phyloP scores from a whole-genome alignment of 2,113 vertebrate genomes.

The Meriones unguiculatus region DNA sequence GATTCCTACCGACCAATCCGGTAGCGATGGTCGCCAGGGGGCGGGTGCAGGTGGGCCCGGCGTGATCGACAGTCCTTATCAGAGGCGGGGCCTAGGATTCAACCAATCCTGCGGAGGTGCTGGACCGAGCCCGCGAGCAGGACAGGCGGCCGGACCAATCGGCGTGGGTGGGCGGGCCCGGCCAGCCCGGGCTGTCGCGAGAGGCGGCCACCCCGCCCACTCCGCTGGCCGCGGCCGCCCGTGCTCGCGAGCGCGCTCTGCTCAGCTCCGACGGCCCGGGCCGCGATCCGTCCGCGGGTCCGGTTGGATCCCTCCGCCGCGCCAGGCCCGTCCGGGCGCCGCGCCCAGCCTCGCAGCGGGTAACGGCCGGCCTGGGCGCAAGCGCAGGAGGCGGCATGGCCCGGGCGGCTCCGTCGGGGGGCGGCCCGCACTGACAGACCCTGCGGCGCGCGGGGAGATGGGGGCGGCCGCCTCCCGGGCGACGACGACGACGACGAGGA shows the following conservation, averaged over 20 bases:
- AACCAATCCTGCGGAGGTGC: neutral
- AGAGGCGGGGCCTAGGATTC: neutral
- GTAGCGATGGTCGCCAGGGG: neutral
- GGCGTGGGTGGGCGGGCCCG: fast-evolving
- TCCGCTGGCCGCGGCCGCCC: constrained; percentile 57
- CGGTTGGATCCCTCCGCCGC: constrained; percentile 82
- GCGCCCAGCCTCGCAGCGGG: constrained; percentile 8
- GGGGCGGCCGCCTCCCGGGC: constrained; percentile 82
- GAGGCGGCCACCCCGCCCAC: constrained; percentile 72
- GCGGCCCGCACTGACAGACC: constrained; percentile 81
- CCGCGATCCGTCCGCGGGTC: constrained; percentile 42
- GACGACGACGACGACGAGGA: constrained; percentile 77
- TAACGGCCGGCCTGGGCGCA: constrained; percentile 69
- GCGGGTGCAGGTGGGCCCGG: neutral
- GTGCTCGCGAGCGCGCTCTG: constrained; percentile 37
- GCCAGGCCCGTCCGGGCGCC: constrained; percentile 71
- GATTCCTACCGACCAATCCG: constrained; percentile 24
- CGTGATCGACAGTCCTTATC: neutral
- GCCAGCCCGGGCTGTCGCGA: constrained; percentile 69
- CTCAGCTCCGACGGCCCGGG: constrained; percentile 48
- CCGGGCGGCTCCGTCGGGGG: constrained; percentile 75
- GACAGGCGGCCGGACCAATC: constrained; percentile 67
- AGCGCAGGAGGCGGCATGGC: constrained; percentile 69
- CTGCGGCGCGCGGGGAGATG: constrained; percentile 82
- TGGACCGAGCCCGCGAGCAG: constrained; percentile 3